phyloP scores from a whole-genome alignment of 1,140 invertebrate species.

The Cherax destructor region DNA sequence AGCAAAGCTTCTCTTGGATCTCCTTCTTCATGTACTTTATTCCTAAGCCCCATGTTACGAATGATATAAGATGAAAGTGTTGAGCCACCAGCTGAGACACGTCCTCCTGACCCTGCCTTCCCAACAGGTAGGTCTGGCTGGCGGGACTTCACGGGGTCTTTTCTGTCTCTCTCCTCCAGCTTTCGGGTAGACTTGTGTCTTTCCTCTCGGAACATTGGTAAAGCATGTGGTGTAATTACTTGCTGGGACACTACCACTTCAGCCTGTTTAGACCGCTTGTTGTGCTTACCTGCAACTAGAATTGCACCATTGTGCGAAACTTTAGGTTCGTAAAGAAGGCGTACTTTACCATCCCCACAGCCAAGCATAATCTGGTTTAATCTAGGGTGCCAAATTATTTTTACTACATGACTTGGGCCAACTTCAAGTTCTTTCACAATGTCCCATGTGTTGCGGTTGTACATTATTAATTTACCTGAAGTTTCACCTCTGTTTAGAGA shows the following conservation, averaged over 20 bases:
- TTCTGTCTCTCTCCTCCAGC: slow-evolving; percentile 92
- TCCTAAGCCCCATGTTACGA: slow-evolving; percentile 93
- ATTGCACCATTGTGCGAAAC: slow-evolving; percentile 92
- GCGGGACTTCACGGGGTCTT: slow-evolving; percentile 94
- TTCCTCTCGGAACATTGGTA: slow-evolving; percentile 96
- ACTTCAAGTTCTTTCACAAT: slow-evolving; percentile 85
- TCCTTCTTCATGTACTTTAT: slow-evolving; percentile 95
- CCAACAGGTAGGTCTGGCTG: slow-evolving; percentile 96
- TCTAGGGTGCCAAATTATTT: slow-evolving; percentile 96
- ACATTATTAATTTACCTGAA: slow-evolving; percentile 88
- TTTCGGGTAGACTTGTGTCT: slow-evolving; percentile 91
- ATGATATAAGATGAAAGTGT: slow-evolving; percentile 98
- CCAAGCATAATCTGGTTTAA: slow-evolving; percentile 97
- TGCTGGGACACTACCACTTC: slow-evolving; percentile 93
- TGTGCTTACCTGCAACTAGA: slow-evolving; percentile 88
- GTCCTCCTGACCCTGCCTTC: slow-evolving; percentile 91
- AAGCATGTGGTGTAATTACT: slow-evolving; percentile 97
- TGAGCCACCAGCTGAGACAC: slow-evolving; percentile 95
- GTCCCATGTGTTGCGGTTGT: slow-evolving; percentile 86
- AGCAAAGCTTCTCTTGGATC: slow-evolving; percentile 97
- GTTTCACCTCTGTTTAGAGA: slow-evolving; percentile 85
- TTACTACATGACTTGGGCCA: slow-evolving; percentile 86
- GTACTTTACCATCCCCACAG: slow-evolving; percentile 92
- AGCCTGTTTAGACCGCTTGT: slow-evolving; percentile 83
- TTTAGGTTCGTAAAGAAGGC: slow-evolving; percentile 92